Percentiles rank a stretch among this genome's conserved stretches.
Conservation (phyloP, 2,888 invertebrate genomes). For the Ormyrus nitidulus region DNA sequence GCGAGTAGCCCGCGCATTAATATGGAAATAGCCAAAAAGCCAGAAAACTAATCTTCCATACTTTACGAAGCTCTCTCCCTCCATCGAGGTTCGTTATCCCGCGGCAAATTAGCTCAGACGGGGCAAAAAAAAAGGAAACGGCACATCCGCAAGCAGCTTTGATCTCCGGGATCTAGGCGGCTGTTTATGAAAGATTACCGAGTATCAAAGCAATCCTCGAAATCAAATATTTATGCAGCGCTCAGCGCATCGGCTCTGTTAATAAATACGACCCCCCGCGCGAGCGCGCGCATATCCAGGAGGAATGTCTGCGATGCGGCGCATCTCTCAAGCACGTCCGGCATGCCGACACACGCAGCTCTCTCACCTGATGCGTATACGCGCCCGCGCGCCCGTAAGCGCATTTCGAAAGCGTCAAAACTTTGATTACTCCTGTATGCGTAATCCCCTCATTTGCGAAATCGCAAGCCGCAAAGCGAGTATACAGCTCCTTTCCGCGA, state of each 20-base stretch:
- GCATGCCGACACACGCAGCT: conserved; percentile 33
- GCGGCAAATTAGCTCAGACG: too few relatives aligned
- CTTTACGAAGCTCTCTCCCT: too few relatives aligned
- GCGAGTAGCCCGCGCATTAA: too few relatives aligned
- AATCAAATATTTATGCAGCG: too few relatives aligned
- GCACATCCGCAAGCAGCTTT: not conserved
- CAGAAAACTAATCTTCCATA: too few relatives aligned
- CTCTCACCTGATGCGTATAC: conserved; percentile 22
- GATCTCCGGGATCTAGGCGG: too few relatives aligned
- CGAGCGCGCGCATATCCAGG: not conserved
- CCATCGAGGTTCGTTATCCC: too few relatives aligned
- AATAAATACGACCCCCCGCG: not conserved
- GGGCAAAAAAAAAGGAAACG: too few relatives aligned
- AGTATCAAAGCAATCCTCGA: too few relatives aligned
- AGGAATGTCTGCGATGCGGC: conserved; percentile 32
- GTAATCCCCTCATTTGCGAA: conserved; percentile 9
- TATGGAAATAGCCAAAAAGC: too few relatives aligned
- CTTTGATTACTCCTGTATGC: conserved; percentile 24
- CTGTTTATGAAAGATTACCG: too few relatives aligned
- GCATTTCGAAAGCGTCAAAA: conserved; percentile 29
- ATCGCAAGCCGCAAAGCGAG: conserved; percentile 23
- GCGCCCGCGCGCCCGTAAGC: not conserved
- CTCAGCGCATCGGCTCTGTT: too few relatives aligned
- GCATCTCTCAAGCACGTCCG: conserved; percentile 36
- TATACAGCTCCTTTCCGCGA: not conserved